Base-by-base conservation (phyloP, 2,797 vertebrate genomes). In the Pseudochromis fuscus region DNA sequence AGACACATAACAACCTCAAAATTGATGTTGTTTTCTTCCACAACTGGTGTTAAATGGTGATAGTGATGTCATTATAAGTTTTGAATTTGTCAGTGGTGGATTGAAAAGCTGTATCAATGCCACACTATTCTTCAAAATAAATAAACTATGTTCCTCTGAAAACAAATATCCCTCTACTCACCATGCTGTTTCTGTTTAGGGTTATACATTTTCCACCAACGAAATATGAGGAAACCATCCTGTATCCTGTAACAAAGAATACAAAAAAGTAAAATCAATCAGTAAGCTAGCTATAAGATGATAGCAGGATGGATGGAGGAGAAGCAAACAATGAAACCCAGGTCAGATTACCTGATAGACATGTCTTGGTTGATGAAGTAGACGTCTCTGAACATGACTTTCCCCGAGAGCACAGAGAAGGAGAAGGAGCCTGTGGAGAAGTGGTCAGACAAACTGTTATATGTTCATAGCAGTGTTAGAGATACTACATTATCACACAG, bases 191-290 rank as follows among this genome's bases (percentile, higher is more conserved):
- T 99, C 88, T 99, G 98, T 87, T 98, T 99, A 40, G 98, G 98
- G 88, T 98, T 98, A 84, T 98, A 99, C 95, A 98, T 96, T 92
- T 99, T 99, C 98, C 98, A 99, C 98, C 98, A 99, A 5, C 97
- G 96, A 92, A 99, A 99, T 93, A 99, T 99, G 87, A 99, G 92
- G 84, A 99, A 98, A 77, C 97, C 98, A 87, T 99, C 98, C 82
- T 99, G 98, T 92, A 99, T 97, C 94, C 98, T 99, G 77, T 24
- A 25, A 72, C 35, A 70, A 3, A 53, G 35, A 2, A 44, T 8
- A 46, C 5, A 23, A n/a, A 60, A 18, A 56, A 53, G n/a, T n/a
- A n/a, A 25, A 21, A 21, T 1, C 4, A 67, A n/a, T 45, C 3
- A 72, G 25, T 46, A 4, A 45, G 15, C 5, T n/a, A 28, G 52